Conservation (phyloP, 2,888 invertebrate genomes). For the Cerastis rubricosa region DNA sequence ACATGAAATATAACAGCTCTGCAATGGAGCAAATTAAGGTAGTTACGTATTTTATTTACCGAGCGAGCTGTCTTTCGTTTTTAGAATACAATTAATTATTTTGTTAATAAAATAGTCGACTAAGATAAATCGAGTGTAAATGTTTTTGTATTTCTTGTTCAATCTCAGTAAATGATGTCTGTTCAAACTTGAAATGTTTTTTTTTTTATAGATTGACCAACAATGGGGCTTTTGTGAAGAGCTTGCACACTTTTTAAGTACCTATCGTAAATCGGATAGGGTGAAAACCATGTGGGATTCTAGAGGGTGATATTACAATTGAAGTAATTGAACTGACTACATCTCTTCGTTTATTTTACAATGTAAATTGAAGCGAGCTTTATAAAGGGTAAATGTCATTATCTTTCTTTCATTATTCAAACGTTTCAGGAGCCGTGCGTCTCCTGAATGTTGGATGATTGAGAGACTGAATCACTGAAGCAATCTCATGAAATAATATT, state of each 20-base stretch:
- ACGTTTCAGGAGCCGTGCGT: slow-evolving; percentile 12
- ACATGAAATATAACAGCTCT: slow-evolving; percentile 76
- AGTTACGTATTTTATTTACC: slow-evolving; percentile 53
- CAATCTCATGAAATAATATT: slow-evolving; percentile 32
- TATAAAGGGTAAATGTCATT: slow-evolving; percentile 28
- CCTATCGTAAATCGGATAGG: slow-evolving; percentile 4
- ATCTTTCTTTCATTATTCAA: slow-evolving; percentile 19
- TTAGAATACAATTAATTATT: slow-evolving; percentile 48
- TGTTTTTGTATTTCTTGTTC: neutral
- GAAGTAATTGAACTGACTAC: slow-evolving; percentile 15
- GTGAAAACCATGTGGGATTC: neutral
- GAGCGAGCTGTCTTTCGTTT: slow-evolving; percentile 21
- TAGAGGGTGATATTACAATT: slow-evolving; percentile 6
- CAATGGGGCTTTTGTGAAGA: slow-evolving; percentile 2
- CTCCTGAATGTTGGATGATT: slow-evolving; percentile 22
- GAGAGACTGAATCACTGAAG: slow-evolving; percentile 18
- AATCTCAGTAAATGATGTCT: slow-evolving; percentile 5
- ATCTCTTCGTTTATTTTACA: slow-evolving; percentile 13
- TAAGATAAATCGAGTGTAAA: neutral
- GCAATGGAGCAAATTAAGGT: slow-evolving; percentile 79
- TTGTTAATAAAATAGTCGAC: slow-evolving; percentile 9
- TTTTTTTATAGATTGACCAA: neutral
- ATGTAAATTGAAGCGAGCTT: slow-evolving; percentile 20
- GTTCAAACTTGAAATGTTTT: neutral
- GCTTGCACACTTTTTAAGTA: neutral